Percentiles rank a stretch among this genome's conserved stretches.
These are phyloP conservation scores for Microctonus brassicae DNA, from an alignment of 2,888 invertebrate species.

Conservation along the genomic window DNA sequence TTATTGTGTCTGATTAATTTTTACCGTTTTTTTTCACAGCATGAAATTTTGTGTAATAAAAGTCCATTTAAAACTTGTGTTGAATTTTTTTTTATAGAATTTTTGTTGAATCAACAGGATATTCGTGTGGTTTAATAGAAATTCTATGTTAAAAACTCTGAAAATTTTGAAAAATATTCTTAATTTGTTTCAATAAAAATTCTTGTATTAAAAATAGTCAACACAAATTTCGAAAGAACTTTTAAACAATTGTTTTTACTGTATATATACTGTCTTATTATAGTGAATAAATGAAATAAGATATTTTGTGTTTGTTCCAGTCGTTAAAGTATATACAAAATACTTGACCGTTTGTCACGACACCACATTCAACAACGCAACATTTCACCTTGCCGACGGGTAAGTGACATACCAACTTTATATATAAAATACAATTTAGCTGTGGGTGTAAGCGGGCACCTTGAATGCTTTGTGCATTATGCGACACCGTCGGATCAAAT, in stretches of 20 bases:
- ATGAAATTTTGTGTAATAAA: too few species aligned
- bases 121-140: too few species aligned
- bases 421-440: conserved; percentile 12
- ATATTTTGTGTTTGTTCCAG: background rate
- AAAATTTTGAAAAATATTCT: too few species aligned
- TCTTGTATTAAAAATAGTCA: too few species aligned
- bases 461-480: conserved; percentile 9
- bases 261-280: background rate
- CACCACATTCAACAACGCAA: conserved; percentile 25
- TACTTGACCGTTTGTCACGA: background rate
- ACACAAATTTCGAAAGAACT: too few species aligned
- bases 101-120: too few species aligned
- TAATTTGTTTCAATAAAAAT: too few species aligned
- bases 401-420: conserved; percentile 41
- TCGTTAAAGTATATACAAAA: conserved; percentile 2
- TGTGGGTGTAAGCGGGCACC: conserved; percentile 19
- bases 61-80: too few species aligned
- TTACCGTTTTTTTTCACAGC: background rate
- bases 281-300: background rate
- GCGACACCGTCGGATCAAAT: conserved; percentile 52
- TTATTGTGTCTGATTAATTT: background rate
- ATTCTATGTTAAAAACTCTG: too few species aligned
- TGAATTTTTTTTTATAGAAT: too few species aligned
- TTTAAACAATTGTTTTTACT: too few species aligned
- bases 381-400: conserved; percentile 27